phyloP scores from a whole-genome alignment of 2,113 vertebrate species.

The Eubucco bourcierii region DNA sequence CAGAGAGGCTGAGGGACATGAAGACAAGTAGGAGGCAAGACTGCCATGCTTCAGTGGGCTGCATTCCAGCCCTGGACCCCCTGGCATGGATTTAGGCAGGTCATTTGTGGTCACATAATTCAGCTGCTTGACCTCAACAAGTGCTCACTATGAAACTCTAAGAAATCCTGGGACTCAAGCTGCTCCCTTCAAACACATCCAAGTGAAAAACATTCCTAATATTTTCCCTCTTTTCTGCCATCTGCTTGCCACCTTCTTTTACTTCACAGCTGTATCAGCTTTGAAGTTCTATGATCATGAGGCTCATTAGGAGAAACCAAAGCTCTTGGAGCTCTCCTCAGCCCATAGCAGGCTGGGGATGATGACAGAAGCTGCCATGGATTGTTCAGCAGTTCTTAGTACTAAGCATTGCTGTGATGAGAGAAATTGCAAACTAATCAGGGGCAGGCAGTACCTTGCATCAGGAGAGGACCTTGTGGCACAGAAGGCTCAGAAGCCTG shows the following conservation, averaged over 20 bases:
- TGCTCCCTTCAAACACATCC: not conserved
- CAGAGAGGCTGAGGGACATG: not conserved
- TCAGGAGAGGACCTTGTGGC: not conserved
- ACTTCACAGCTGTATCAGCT: not conserved
- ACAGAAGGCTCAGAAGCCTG: too few species aligned
- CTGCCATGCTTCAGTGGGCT: not conserved
- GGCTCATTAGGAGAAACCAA: not conserved
- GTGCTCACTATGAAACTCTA: not conserved
- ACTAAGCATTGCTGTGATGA: not conserved
- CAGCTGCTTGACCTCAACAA: not conserved
- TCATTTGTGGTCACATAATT: not conserved
- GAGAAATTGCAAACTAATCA: not conserved
- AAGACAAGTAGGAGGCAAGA: not conserved
- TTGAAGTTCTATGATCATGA: not conserved
- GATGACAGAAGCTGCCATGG: conserved; percentile 22
- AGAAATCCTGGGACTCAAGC: not conserved
- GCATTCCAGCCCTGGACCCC: not conserved
- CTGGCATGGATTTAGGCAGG: not conserved
- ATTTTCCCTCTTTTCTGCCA: not conserved
- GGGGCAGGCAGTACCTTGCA: not conserved
- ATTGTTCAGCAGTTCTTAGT: not conserved
- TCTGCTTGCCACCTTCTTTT: not conserved
- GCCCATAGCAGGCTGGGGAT: not conserved
- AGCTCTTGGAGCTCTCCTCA: not conserved
- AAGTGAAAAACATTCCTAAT: not conserved